These are phyloP conservation scores for Melanotaenia boesemani DNA, from an alignment of 2,797 vertebrate genomes.

Conservation along the genomic window DNA sequence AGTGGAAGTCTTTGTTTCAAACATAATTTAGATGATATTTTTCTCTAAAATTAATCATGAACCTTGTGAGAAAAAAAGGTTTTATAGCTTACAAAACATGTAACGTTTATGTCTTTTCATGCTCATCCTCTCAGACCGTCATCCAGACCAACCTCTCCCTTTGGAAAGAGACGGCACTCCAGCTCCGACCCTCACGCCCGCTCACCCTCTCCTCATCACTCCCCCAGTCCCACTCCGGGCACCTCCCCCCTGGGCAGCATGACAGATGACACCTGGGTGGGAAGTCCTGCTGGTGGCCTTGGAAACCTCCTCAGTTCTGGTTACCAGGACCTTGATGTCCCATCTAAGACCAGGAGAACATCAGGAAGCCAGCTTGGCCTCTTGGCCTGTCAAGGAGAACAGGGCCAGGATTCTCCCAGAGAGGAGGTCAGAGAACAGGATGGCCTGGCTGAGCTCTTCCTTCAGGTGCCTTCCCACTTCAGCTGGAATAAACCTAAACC, in stretches of 20 bases:
- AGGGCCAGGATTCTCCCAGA: conserved; percentile 81
- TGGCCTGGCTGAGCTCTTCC: conserved; percentile 88
- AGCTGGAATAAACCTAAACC: conserved; percentile 95
- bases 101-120: too few relatives aligned
- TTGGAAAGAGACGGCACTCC: conserved; percentile 93
- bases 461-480: conserved; percentile 94
- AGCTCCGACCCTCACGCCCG: conserved; percentile 88
- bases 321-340: conserved; percentile 90
- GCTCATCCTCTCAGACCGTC: conserved; percentile 80
- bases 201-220: conserved; percentile 91
- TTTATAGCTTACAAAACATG: too few relatives aligned
- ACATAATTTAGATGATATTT: too few relatives aligned
- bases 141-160: conserved; percentile 93
- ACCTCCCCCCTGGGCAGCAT: conserved; percentile 90
- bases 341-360: conserved; percentile 94
- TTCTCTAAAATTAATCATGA: too few relatives aligned
- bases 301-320: conserved; percentile 83
- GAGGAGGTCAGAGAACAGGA: conserved; percentile 89
- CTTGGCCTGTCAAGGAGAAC: conserved; percentile 84
- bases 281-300: conserved; percentile 76
- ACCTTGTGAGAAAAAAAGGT: too few relatives aligned
- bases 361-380: conserved; percentile 74
- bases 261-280: conserved; percentile 92
- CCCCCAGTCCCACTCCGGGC: conserved; percentile 89
- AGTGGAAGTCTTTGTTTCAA: too few relatives aligned